A percentile compares a stretch with the other conserved stretches of the same genome.
These are phyloP conservation scores for Vicugna pacos DNA, from an alignment of 2,113 vertebrate genomes.

Conservation along the genomic window DNA sequence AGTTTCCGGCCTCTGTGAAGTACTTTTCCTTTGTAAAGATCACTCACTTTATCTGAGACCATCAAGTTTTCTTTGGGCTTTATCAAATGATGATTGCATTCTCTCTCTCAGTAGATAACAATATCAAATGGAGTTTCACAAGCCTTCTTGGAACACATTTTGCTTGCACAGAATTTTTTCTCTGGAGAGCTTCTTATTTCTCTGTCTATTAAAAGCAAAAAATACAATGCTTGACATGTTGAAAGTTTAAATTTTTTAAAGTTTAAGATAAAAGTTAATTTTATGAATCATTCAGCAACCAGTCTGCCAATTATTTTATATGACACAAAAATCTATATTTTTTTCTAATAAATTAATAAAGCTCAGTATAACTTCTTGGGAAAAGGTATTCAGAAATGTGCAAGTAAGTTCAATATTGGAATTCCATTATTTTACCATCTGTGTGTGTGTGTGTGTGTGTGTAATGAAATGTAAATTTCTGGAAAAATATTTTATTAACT, in stretches of 20 bases:
- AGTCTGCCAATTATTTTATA: slow-evolving; percentile 26
- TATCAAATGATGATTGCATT: slow-evolving; percentile 57
- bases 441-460: not conserved
- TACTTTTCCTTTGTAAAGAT: slow-evolving; percentile 82
- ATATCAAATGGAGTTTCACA: slow-evolving; percentile 49
- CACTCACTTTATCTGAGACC: slow-evolving; percentile 62
- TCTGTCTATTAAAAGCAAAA: slow-evolving; percentile 54
- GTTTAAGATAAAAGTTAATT: slow-evolving; percentile 13
- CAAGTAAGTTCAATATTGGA: slow-evolving; percentile 5
- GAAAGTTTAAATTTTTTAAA: not conserved
- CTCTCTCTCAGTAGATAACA: slow-evolving; percentile 55
- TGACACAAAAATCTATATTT: not conserved
- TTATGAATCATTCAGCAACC: not conserved
- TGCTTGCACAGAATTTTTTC: slow-evolving; percentile 53
- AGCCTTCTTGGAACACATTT: slow-evolving; percentile 47
- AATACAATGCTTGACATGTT: not conserved
- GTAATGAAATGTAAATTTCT: not conserved
- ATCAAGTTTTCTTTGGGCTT: slow-evolving; percentile 72
- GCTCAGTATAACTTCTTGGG: not conserved
- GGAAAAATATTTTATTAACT: not conserved
- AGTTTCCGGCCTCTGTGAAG: slow-evolving; percentile 85
- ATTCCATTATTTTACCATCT: not conserved
- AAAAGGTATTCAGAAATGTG: not conserved
- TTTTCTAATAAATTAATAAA: not conserved
- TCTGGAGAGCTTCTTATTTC: slow-evolving; percentile 40